These are phyloP conservation scores for Nanorana parkeri DNA, from an alignment of 2,113 vertebrate genomes.

Conservation along the genomic window DNA sequence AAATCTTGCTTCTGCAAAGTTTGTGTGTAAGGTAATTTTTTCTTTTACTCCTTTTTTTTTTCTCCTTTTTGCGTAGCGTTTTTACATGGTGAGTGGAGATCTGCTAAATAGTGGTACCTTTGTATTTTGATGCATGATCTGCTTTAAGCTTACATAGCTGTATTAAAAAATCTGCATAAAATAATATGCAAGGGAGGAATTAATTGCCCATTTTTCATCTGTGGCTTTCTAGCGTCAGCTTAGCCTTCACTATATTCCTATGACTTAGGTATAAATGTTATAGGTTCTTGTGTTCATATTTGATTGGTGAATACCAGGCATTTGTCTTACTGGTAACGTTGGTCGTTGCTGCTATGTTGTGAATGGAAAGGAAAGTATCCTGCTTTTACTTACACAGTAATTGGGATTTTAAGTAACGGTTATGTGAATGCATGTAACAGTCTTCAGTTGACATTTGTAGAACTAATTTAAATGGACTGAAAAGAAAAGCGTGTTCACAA, in stretches of 20 bases:
- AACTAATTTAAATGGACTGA: conserved; percentile 37
- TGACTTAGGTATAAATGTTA: neutral
- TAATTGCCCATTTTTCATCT: neutral
- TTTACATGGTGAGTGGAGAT: too few relatives aligned
- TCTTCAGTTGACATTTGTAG: conserved; percentile 37
- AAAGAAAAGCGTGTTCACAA: conserved; percentile 37
- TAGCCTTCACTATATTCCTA: neutral
- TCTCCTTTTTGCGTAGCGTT: too few relatives aligned
- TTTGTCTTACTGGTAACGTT: conserved; percentile 10
- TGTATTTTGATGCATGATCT: too few relatives aligned
- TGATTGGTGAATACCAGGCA: conserved; percentile 9
- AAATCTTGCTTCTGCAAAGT: too few relatives aligned
- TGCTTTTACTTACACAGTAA: conserved; percentile 19
- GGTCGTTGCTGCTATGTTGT: neutral
- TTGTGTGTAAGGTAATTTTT: too few relatives aligned
- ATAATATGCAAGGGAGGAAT: neutral
- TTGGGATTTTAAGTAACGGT: conserved; percentile 34
- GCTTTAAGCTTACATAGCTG: neutral
- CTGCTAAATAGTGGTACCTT: too few relatives aligned
- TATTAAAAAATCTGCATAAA: neutral
- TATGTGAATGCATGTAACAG: conserved; percentile 33
- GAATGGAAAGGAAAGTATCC: neutral
- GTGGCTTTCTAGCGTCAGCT: neutral
- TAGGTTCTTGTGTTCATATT: neutral
- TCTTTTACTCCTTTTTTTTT: too few relatives aligned